A percentile compares a stretch with the other conserved stretches of the same genome.
Conservation (phyloP, 2,113 vertebrate species). For the Fukomys damarensis region DNA sequence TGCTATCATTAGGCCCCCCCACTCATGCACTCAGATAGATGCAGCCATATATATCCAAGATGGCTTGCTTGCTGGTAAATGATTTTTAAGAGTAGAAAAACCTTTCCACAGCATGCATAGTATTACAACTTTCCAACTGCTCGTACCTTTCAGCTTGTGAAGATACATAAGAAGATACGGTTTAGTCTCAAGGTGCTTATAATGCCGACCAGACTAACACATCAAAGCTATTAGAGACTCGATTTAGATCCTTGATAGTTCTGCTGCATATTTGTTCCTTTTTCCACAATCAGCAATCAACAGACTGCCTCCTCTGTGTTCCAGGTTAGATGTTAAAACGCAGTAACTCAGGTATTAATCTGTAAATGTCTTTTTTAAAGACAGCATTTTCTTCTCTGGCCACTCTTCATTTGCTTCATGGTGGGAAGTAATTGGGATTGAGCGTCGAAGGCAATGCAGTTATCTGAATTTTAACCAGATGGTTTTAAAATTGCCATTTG, state of each 20-base stretch:
- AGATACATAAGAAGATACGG: neutral
- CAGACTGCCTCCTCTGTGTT: neutral
- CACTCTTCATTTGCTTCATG: neutral
- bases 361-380: constrained; percentile 31
- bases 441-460: neutral
- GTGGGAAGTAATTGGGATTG: neutral
- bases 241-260: neutral
- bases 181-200: neutral
- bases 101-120: neutral
- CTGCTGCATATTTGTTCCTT: neutral
- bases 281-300: neutral
- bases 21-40: neutral
- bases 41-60: neutral
- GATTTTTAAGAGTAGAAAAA: neutral
- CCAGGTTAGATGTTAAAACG: neutral
- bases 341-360: neutral
- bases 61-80: neutral
- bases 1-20: neutral
- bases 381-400: neutral
- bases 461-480: constrained; percentile 4
- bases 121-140: neutral
- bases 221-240: neutral
- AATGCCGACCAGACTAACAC: neutral
- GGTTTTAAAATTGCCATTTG: constrained; percentile 25
- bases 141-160: constrained; percentile 1